phyloP scores from a whole-genome alignment of 2,888 invertebrate genomes.

The Rhimphoctona megacephalus region DNA sequence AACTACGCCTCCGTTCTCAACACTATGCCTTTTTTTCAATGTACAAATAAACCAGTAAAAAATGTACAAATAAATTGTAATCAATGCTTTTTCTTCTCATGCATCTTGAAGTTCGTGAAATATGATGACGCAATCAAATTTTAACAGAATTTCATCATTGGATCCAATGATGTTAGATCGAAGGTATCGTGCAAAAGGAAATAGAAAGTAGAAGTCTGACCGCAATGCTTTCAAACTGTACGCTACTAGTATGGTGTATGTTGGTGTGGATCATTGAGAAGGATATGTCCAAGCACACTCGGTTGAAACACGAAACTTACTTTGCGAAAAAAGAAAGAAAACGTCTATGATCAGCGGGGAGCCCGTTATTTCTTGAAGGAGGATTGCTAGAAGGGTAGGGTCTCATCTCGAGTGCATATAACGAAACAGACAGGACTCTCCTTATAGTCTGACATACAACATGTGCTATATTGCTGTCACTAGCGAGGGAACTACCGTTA shows the following conservation, averaged over 20 bases:
- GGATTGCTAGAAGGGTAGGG: slow-evolving; percentile 35
- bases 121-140: background rate
- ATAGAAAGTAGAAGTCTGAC: background rate
- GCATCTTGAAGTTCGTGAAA: background rate
- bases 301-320: slow-evolving; percentile 8
- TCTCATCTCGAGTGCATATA: slow-evolving; percentile 19
- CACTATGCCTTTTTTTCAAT: no score
- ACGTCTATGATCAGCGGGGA: slow-evolving; percentile 29
- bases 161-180: background rate
- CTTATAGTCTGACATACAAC: slow-evolving; percentile 57
- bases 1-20: no score
- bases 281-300: slow-evolving; percentile 17
- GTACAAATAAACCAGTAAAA: background rate
- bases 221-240: background rate
- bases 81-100: background rate
- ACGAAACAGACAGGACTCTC: slow-evolving; percentile 48
- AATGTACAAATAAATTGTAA: background rate
- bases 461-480: slow-evolving; percentile 50
- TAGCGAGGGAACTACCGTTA: slow-evolving; percentile 32
- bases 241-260: slow-evolving; percentile 31
- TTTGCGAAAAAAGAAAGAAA: slow-evolving; percentile 25
- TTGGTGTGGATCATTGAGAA: slow-evolving; percentile 32
- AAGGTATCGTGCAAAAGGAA: background rate
- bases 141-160: no score
- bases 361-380: slow-evolving; percentile 41